Evolutionary conservation across 1,140 invertebrate species (phyloP).

Genomic region (Caligus rogercresseyi): DNA sequence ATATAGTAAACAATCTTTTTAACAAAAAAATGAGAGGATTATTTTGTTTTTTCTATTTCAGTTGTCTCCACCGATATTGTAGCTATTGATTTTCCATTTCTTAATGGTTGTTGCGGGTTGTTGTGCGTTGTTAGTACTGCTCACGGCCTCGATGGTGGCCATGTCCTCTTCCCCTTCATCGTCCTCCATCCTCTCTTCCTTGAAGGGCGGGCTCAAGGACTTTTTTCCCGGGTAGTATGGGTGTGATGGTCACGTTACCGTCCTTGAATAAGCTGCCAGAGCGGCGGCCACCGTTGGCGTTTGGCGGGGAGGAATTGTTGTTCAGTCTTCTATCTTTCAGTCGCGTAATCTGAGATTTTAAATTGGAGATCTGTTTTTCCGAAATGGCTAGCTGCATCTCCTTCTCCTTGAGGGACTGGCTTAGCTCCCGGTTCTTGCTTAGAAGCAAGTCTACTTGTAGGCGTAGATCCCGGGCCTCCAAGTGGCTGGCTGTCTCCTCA

Average conservation of each 20-base stretch:
- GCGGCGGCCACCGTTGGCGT: background rate
- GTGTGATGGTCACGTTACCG: background rate
- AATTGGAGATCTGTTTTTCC: background rate
- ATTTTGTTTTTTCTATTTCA: too few relatives aligned
- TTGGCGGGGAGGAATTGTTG: background rate
- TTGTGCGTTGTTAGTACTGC: background rate
- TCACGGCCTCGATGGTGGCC: background rate
- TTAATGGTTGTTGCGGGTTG: background rate
- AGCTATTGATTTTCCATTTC: background rate
- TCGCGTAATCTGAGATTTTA: background rate
- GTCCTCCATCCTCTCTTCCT: background rate
- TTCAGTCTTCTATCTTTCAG: background rate
- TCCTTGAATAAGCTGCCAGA: background rate
- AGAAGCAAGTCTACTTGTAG: background rate
- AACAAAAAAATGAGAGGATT: background rate
- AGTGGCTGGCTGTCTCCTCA: background rate
- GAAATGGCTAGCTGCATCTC: background rate
- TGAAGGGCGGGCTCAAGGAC: background rate
- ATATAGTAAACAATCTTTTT: background rate
- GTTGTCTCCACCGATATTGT: background rate
- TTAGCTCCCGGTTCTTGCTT: background rate
- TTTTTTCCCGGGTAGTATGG: background rate
- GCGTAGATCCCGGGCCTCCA: background rate
- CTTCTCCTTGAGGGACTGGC: background rate
- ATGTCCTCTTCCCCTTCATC: background rate